Evolutionary conservation across 2,113 vertebrate species (phyloP).

Genomic region (Leptocoma aspasia): DNA sequence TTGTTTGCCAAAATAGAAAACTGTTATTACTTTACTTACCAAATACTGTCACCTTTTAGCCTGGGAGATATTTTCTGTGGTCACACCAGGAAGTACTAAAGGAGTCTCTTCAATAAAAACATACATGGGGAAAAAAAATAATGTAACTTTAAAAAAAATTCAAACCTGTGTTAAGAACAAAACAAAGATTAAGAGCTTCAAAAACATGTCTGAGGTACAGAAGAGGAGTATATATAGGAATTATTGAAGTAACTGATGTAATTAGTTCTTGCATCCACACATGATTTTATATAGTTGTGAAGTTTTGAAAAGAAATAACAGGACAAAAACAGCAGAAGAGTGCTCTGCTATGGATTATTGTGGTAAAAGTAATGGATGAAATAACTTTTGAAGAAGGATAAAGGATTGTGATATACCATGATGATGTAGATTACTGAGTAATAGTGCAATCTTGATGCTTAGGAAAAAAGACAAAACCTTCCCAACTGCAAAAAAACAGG

Average conservation of each 20-base stretch:
- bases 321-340: neutral
- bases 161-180: neutral
- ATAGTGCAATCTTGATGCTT: neutral
- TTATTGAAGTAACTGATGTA: neutral
- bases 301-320: neutral
- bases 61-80: neutral
- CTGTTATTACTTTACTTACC: neutral
- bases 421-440: neutral
- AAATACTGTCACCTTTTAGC: neutral
- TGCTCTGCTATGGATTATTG: neutral
- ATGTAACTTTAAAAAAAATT: neutral
- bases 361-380: neutral
- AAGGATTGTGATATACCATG: neutral
- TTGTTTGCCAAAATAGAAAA: neutral
- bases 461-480: neutral
- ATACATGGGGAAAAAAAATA: neutral
- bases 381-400: neutral
- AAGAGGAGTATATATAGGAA: neutral
- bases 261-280: neutral
- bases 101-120: neutral
- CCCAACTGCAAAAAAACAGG: neutral
- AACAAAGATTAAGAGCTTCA: neutral
- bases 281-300: neutral
- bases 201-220: neutral
- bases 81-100: neutral